Evolutionary conservation across 1,140 invertebrate species (phyloP), one percentile per base, ranked within the genome.

Genomic region (Sesamia nonagrioides): DNA sequence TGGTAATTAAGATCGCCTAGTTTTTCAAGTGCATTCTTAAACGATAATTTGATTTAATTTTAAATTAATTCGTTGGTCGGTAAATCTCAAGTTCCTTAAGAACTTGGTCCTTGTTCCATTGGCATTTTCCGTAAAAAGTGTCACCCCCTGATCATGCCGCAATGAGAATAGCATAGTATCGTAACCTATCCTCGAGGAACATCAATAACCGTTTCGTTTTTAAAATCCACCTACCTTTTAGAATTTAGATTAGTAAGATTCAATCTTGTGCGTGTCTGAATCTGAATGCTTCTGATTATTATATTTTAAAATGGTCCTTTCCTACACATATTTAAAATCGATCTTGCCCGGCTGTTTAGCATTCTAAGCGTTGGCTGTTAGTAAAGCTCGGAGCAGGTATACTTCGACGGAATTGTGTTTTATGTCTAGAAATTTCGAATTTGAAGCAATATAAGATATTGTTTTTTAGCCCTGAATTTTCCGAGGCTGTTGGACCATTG

Each of bases 341-440:
- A 69, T 69, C 21, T 48, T 13, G 60, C 7, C 7, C 56, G 40
- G 6, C 66, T 50, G 66, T 15, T 69, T 69, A 69, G 66, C 42
- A 69, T 69, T 69, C 66, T 45, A 18, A 8, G 5, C 42, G 42
- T 27, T 13, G 11, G 18, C 15, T 69, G 42, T 18, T 48, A 45
- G 50, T 69, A 69, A 69, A 48, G 13, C 66, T 15, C 42, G 9
- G 42, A 69, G 13, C 42, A 69, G 42, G 42, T 50, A 69, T 17
- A 69, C 37, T 13, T 50, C 42, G 1, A 48, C 21, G 21, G 18
- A 33, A 33, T 68, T 50, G 45, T 42, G 63, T 45, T 68, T 48
- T 48, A 42, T 50, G 42, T 18, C 61, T 66, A 66, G 37, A 66
- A 66, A 42, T 11, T 66, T 66, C 17, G 61, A 63, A 17, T 63